Evolutionary conservation across 2,888 invertebrate genomes (phyloP).

Genomic region (Mystacides longicornis): DNA sequence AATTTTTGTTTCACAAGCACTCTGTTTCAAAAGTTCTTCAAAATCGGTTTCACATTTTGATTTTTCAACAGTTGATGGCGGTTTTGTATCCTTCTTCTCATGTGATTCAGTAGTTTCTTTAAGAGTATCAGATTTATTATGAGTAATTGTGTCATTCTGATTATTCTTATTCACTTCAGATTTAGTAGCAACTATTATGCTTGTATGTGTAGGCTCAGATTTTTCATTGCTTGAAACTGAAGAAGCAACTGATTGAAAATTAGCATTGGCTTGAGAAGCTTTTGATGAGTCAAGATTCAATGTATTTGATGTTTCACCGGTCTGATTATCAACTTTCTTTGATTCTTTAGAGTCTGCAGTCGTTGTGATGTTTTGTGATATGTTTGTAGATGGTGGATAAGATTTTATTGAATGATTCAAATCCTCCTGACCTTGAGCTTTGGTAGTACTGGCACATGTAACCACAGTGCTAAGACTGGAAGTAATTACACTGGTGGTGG

Average conservation of each 20-base stretch:
- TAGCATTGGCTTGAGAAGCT: background rate
- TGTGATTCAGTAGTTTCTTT: background rate
- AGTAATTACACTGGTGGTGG: background rate
- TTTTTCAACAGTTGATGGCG: constrained; percentile 28
- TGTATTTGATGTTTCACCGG: background rate
- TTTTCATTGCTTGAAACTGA: background rate
- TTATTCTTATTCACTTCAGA: background rate
- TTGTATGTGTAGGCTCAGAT: background rate
- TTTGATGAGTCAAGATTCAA: background rate
- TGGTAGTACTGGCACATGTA: background rate
- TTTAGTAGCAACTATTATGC: too few species aligned
- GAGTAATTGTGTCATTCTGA: background rate
- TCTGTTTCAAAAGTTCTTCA: constrained; percentile 46
- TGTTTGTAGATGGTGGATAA: background rate
- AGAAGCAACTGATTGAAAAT: background rate
- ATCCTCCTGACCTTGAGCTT: background rate
- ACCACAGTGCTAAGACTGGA: background rate
- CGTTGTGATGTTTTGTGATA: background rate
- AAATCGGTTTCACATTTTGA: constrained; percentile 45
- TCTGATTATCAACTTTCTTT: background rate
- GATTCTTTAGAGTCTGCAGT: background rate
- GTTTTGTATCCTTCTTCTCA: background rate
- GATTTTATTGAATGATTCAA: background rate
- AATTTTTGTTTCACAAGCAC: constrained; percentile 45
- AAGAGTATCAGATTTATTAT: background rate